Evolutionary conservation across 2,888 invertebrate genomes (phyloP), one percentile per base, ranked within the genome.

Genomic region (Clepsis dumicolana): DNA sequence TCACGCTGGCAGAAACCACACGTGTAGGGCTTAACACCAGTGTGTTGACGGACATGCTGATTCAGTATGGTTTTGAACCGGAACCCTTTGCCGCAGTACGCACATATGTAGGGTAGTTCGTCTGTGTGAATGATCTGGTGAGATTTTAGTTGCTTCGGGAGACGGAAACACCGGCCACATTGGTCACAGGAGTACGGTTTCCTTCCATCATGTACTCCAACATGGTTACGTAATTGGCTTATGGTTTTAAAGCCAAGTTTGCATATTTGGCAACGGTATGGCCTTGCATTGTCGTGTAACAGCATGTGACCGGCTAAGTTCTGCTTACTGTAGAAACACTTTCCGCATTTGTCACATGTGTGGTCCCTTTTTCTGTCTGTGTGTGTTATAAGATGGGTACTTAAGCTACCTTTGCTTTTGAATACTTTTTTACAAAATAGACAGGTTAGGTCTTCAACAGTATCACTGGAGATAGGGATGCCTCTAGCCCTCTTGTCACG

Each of bases 111-210:
- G 0, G 96, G 96, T 94, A 95, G 94, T 8, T 94, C 95, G 4
- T 96, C 96, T 0, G 96, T 96, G 75, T 96, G 96, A 54, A 96
- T 95, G 60, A 96, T 94, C 70, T 94, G 94, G 80, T 96, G 96
- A 53, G 96, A 95, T 35, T 94, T 91, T 48, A 96, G 86, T 24
- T 85, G 84, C 10, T 78, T 81, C 38, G 79, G 76, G 1, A 85
- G 70, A 8, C 86, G 73, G 65, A 89, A 90, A n/a, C 78, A 72
- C 29, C 79, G 77, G 0, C 82, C 87, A 35, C 90, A 90, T 70
- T 85, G 79, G 4, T 83, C 80, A 70, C 90, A 90, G 0, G 82
- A 56, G 56, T 80, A 85, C 0, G 88, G 88, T 61, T 87, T 89
- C 0, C 74, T 74, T 0, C 75, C 80, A 32, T 81, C 80, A 29